Evolutionary conservation across 1,140 invertebrate genomes (phyloP).

Genomic region (Trichonephila clavipes): DNA sequence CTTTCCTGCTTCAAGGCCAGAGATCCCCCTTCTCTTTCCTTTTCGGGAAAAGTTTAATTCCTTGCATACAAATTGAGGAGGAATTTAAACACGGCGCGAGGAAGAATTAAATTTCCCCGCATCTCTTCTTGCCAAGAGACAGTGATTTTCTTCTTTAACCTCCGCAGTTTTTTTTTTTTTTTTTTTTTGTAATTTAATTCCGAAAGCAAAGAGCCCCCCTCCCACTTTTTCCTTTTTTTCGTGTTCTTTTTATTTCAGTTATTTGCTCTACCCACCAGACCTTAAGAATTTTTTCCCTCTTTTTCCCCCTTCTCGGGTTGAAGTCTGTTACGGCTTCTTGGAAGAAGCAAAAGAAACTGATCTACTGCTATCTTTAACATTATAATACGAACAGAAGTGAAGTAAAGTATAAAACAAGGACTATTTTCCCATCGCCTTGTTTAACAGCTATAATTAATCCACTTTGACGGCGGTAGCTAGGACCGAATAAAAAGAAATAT

Average conservation of each 20-base stretch:
- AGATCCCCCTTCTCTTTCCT: not conserved
- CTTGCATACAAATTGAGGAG: constrained; percentile 53
- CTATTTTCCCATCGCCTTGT: not conserved
- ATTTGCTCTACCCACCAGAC: not conserved
- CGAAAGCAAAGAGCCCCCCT: constrained; percentile 42
- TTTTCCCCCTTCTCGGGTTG: not conserved
- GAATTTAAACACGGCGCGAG: not conserved
- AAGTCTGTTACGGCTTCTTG: not conserved
- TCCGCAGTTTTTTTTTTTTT: not conserved
- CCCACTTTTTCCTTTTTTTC: not conserved
- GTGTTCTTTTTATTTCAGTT: constrained; percentile 9
- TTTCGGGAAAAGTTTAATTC: constrained; percentile 35
- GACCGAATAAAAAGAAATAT: not conserved
- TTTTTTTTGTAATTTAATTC: constrained; percentile 64
- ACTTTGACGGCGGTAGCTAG: not conserved
- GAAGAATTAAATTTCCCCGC: constrained; percentile 10
- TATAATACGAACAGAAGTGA: constrained; percentile 21
- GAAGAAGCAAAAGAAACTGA: not conserved
- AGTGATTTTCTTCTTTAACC: constrained; percentile 17
- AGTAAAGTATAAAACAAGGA: not conserved
- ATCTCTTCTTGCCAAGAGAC: constrained; percentile 18
- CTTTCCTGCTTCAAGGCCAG: not conserved
- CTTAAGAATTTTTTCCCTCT: not conserved
- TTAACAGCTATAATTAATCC: constrained; percentile 67
- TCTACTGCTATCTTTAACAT: constrained; percentile 23